Base-by-base conservation (phyloP, 2,113 vertebrate species). In the Urocolius indicus region DNA sequence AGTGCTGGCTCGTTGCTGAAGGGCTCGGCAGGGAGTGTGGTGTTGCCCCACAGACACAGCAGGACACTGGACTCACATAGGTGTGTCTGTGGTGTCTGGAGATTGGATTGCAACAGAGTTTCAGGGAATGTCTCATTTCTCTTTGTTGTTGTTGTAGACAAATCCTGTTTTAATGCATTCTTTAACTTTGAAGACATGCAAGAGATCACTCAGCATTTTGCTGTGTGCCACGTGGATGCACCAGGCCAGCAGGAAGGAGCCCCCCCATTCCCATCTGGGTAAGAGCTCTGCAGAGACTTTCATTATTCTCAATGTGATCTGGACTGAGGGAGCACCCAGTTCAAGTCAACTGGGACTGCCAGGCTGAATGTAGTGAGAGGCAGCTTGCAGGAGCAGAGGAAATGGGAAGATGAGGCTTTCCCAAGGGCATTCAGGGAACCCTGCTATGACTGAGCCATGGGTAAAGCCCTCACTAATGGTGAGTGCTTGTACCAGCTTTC, bases 141-240 rank as follows among this genome's bases (percentile, higher is more conserved):
- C 46, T 88, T 90, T 82, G 59, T 71, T 96, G 51, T 95, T 96
- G 26, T 96, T 97, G 20, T 87, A 99, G 99, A 99, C 97, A 99
- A 99, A 96, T 99, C 99, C n/a, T 99, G 99, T 98, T 99, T 99
- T 98, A 99, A 99, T 12, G 98, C 99, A 2, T 99, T 99, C 97
- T 99, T 99, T 96, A 99, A 99, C 98, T 99, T 98, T 1, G 99
- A 99, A 94, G 99, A 99, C 96, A 99, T 99, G 99, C 98, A 99
- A 84, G 99, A 99, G 90, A 99, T 99, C 96, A 99, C 99, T 10
- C 99, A 99, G 89, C 98, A 99, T 96, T 99, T 99, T 94, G 98
- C 99, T 11, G 99, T 99, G 68, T 98, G 99, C 88, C 99, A 99
- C 1, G 98, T 99, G 59, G 99, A 99, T 73, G 99, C 99, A 80